Evolutionary conservation across 1,140 invertebrate genomes (phyloP).

Genomic region (Saxidomus purpurata): DNA sequence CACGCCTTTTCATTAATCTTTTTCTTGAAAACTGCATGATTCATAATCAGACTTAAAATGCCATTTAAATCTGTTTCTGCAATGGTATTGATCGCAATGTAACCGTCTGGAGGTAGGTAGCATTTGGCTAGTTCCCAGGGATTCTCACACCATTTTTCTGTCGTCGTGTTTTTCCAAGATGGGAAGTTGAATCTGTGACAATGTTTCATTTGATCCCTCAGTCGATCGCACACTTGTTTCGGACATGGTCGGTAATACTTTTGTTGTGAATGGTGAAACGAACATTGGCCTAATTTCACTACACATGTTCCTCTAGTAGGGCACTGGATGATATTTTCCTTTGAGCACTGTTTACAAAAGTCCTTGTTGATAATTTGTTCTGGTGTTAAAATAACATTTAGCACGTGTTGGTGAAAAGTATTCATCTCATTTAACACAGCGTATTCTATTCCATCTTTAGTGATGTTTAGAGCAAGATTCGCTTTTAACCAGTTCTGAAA

Average conservation of each 20-base stretch:
- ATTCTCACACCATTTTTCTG: background rate
- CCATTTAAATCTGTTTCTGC: slow-evolving; percentile 15
- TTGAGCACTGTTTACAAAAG: background rate
- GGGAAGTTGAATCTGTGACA: background rate
- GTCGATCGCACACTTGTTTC: background rate
- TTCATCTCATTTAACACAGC: background rate
- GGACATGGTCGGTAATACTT: background rate
- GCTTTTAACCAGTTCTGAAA: background rate
- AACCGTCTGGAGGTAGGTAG: background rate
- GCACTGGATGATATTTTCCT: background rate
- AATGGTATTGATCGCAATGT: background rate
- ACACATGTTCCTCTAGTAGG: background rate
- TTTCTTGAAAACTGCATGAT: background rate
- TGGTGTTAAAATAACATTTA: background rate
- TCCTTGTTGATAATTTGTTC: background rate
- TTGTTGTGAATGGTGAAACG: too few species aligned
- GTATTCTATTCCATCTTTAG: background rate
- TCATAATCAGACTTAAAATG: background rate
- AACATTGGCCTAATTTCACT: background rate
- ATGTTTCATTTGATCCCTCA: background rate
- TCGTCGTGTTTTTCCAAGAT: background rate
- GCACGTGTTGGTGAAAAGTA: background rate
- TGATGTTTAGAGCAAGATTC: background rate
- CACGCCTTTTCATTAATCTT: too few species aligned
- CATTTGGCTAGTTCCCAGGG: slow-evolving; percentile 21